These are phyloP conservation scores for Forpus xanthops DNA, from an alignment of 2,797 vertebrate species.

Conservation along the genomic window DNA sequence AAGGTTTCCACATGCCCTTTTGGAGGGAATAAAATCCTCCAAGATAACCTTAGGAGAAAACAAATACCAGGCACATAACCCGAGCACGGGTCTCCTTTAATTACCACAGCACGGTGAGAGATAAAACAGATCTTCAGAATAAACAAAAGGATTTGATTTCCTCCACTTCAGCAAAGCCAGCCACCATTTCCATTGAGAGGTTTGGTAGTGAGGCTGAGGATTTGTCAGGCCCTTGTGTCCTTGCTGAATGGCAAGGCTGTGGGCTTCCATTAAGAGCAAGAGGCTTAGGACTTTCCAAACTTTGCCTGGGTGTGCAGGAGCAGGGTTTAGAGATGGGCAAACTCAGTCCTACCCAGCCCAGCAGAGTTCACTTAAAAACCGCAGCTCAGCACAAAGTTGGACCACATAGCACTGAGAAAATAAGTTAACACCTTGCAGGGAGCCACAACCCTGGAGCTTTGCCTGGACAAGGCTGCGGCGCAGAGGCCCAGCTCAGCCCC, in stretches of 20 bases:
- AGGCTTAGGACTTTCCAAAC: slow-evolving; percentile 1
- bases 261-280: neutral
- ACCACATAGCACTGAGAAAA: neutral
- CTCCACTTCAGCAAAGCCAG: slow-evolving; percentile 28
- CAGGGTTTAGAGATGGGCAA: neutral
- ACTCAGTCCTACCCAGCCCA: neutral
- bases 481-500: neutral
- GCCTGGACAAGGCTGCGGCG: neutral
- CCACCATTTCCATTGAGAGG: neutral
- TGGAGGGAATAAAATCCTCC: slow-evolving; percentile 2
- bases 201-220: neutral
- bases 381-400: rapidly evolving
- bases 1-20: slow-evolving; percentile 10
- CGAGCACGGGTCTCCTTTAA: slow-evolving; percentile 51
- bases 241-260: neutral
- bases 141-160: slow-evolving; percentile 55
- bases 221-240: neutral
- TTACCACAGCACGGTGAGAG: slow-evolving; percentile 37
- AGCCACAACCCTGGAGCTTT: neutral
- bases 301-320: neutral
- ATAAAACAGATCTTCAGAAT: slow-evolving; percentile 49
- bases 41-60: slow-evolving; percentile 28
- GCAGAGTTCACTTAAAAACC: neutral
- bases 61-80: neutral
- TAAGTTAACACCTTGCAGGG: neutral